phyloP scores from a whole-genome alignment of 53 echinoderm and acorn worm genomes.

The Crossaster papposus region DNA sequence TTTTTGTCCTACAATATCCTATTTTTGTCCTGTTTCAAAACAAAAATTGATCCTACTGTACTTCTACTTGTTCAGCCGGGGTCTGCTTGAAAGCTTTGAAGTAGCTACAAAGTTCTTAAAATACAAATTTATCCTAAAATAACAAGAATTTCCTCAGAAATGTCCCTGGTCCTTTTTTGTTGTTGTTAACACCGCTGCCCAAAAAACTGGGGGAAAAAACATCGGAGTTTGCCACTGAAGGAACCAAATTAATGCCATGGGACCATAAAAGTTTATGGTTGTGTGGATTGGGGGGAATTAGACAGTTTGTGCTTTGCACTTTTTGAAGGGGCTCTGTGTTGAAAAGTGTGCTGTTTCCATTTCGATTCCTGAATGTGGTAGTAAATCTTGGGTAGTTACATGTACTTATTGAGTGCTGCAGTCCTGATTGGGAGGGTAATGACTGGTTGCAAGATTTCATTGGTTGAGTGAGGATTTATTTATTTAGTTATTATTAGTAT shows the following conservation, averaged over 20 bases:
- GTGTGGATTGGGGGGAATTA: constrained; percentile 20
- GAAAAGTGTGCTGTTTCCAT: constrained; percentile 33
- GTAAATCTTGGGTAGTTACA: constrained; percentile 19
- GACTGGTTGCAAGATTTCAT: background rate
- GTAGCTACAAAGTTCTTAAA: background rate
- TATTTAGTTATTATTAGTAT: too few species aligned
- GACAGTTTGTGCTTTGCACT: constrained; percentile 1
- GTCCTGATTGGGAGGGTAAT: background rate
- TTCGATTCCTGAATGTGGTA: constrained; percentile 11
- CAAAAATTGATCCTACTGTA: too few species aligned
- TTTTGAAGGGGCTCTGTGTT: constrained; percentile 9
- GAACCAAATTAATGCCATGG: constrained; percentile 3
- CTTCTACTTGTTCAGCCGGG: too few species aligned
- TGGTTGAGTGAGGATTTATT: constrained; percentile 14
- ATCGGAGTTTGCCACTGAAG: background rate
- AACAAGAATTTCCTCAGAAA: constrained; percentile 15
- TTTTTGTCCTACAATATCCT: too few species aligned
- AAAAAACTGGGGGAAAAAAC: constrained; percentile 9
- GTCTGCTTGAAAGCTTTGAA: too few species aligned
- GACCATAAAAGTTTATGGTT: constrained; percentile 54
- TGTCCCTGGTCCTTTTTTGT: background rate
- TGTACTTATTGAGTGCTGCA: background rate
- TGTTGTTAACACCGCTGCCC: background rate
- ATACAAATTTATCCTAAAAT: background rate
- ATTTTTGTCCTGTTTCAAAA: too few species aligned